phyloP scores from a whole-genome alignment of 2,888 invertebrate genomes.

The Spodoptera littoralis region DNA sequence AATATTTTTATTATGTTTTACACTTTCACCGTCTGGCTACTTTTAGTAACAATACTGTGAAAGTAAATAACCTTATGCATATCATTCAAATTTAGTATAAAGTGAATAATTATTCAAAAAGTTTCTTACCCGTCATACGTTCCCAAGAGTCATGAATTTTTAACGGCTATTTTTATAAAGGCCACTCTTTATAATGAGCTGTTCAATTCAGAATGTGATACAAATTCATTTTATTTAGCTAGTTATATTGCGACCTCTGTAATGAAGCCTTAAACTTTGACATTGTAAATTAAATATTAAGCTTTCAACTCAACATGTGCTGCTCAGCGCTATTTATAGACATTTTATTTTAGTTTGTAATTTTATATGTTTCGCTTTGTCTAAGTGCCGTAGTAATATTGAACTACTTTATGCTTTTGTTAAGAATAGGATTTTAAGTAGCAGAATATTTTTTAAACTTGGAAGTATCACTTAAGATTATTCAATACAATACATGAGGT shows the following conservation, averaged over 20 bases:
- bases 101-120: slow-evolving; percentile 26
- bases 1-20: no score
- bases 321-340: not conserved
- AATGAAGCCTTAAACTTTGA: slow-evolving; percentile 15
- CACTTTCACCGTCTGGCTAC: no score
- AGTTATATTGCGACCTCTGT: slow-evolving; percentile 26
- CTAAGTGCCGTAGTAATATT: no score
- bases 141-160: slow-evolving; percentile 43
- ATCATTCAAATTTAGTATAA: not conserved
- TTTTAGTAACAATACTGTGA: no score
- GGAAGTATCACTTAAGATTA: no score
- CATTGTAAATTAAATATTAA: slow-evolving; percentile 7
- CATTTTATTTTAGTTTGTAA: not conserved
- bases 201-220: slow-evolving; percentile 24
- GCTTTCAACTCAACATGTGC: not conserved
- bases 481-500: no score
- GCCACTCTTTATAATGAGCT: slow-evolving; percentile 42
- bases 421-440: no score
- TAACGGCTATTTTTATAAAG: slow-evolving; percentile 36
- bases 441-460: no score
- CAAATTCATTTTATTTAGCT: slow-evolving; percentile 31
- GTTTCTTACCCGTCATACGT: slow-evolving; percentile 16
- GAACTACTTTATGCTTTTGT: no score
- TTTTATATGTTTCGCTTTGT: no score
- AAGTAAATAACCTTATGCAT: no score